Base-by-base conservation (phyloP, 2,113 vertebrate species). In the Australoheros scitulus region DNA sequence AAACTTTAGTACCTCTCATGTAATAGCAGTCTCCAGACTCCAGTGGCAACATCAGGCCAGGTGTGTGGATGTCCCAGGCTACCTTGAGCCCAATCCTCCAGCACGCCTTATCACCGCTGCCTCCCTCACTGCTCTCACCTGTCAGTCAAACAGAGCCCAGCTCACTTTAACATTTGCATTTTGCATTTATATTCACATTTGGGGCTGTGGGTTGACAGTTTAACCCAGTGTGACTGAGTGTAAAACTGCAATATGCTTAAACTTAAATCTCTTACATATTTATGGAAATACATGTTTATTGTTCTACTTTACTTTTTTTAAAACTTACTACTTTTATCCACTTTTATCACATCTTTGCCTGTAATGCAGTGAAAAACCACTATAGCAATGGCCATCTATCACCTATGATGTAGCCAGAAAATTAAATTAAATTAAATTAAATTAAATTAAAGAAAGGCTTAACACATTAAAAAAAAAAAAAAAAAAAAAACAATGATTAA, bases 41-140 rank as follows among this genome's bases (percentile, higher is more conserved):
- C 89, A 99, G 97, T 0, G 98, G 97, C n/a, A 99, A 81, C 56
- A 95, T 96, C 87, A 99, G 94, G n/a, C 98, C 98, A 56, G 98
- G 98, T 6, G 98, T 98, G 92, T 97, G 96, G 82, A 99, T 98
- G 95, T 99, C 97, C 98, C 98, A 99, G 0, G 98, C 98, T 15
- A 99, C 97, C 94, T 99, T 99, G 76, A 99, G 95, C 60, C 97
- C 98, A 2, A 99, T 95, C 0, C 98, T 96, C 98, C 98, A 99
- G 74, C 93, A 91, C 5, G 94, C 92, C 47, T 95, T 95, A 80
- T 94, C 94, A 14, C 82, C 58, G 60, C 96, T 96, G 94, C 96
- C 92, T 81, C 97, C 97, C 90, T 94, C 90, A 20, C 95, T 85
- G 74, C 95, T 95, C 2, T 80, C 93, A 61, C 92, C 93, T 84